Evolutionary conservation across 2,113 vertebrate species (phyloP).

Genomic region (Epinephelus lanceolatus): DNA sequence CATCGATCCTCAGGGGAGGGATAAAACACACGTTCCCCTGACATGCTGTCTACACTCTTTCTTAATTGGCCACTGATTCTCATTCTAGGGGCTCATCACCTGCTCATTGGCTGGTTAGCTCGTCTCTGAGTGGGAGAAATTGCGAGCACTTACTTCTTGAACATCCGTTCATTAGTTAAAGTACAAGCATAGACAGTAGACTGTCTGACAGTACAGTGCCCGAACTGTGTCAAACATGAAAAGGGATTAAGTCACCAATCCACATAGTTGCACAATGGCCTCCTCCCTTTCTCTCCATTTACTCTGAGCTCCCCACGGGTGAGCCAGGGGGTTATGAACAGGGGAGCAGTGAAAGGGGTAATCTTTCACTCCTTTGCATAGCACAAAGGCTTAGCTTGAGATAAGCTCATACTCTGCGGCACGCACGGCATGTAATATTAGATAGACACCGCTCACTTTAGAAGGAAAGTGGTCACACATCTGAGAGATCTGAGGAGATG

Average conservation of each 20-base stretch:
- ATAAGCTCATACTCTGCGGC: conserved; percentile 41
- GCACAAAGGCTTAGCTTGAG: conserved; percentile 57
- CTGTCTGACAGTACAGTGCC: background rate
- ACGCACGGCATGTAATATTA: conserved; percentile 30
- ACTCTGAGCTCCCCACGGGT: conserved; percentile 37
- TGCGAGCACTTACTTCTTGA: background rate
- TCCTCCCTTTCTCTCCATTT: conserved; percentile 27
- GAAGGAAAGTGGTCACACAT: conserved; percentile 16
- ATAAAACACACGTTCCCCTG: conserved; percentile 28
- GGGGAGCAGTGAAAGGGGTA: conserved; percentile 27
- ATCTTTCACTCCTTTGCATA: conserved; percentile 62
- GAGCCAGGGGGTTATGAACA: conserved; percentile 39
- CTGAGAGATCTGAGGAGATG: conserved; percentile 25
- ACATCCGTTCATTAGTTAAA: conserved; percentile 27
- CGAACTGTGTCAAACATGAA: conserved; percentile 38
- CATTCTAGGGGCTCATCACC: conserved; percentile 9
- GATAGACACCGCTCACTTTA: background rate
- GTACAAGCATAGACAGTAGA: background rate
- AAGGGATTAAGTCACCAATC: conserved; percentile 52
- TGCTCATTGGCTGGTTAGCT: conserved; percentile 1
- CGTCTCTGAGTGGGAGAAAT: background rate
- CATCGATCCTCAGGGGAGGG: conserved; percentile 6
- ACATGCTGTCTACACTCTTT: conserved; percentile 22
- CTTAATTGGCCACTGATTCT: conserved; percentile 18
- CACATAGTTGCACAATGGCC: conserved; percentile 37